Percentiles rank a stretch among this genome's conserved stretches.
Conservation (phyloP, 2,797 vertebrate species). For the Iguana delicatissima region DNA sequence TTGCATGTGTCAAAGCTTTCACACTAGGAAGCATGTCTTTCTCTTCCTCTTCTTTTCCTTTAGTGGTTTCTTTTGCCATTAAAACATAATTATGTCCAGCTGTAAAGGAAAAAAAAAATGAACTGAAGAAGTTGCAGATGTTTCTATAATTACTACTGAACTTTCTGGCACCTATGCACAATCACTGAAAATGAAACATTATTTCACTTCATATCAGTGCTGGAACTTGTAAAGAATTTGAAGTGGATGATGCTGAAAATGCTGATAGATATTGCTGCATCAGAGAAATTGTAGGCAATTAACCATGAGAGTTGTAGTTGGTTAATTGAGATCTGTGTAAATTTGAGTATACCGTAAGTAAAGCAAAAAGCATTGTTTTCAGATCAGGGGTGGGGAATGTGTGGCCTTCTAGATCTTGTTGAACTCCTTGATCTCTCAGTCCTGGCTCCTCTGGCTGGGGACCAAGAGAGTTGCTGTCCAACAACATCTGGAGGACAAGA, state of each 20-base stretch:
- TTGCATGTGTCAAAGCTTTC: slow-evolving; percentile 21
- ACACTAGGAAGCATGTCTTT: slow-evolving; percentile 13
- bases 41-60: slow-evolving; percentile 53
- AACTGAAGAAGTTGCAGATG: slow-evolving; percentile 70
- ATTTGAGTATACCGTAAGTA: neutral
- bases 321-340: neutral
- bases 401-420: neutral
- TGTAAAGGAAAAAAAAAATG: slow-evolving; percentile 71
- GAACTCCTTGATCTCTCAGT: neutral
- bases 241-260: too few species aligned
- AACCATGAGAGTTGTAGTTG: neutral
- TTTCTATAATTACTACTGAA: slow-evolving; percentile 70
- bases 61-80: slow-evolving; percentile 43
- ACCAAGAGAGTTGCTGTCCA: neutral
- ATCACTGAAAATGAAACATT: slow-evolving; percentile 60
- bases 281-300: neutral
- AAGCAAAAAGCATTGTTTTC: neutral
- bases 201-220: neutral
- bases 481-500: neutral
- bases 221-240: neutral
- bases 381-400: neutral
- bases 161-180: slow-evolving; percentile 70
- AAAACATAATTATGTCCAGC: slow-evolving; percentile 62
- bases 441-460: neutral
- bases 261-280: too few species aligned